phyloP scores from a whole-genome alignment of 2,888 invertebrate species.

The Drosophila barbarae region DNA sequence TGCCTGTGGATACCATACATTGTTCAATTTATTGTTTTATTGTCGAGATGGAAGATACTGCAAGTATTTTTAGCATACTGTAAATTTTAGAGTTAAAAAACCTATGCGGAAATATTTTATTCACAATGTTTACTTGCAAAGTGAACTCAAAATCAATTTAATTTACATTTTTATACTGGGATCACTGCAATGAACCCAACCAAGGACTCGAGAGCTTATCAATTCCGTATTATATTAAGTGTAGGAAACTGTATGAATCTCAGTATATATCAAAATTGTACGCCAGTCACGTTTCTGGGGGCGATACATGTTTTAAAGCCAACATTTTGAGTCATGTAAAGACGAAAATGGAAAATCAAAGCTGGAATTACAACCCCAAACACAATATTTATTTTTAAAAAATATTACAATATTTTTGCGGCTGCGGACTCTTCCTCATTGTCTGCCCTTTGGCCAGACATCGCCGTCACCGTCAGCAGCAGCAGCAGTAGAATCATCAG shows the following conservation, averaged over 20 bases:
- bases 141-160: not conserved
- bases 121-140: not conserved
- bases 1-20: conserved; percentile 4
- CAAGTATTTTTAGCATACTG: not conserved
- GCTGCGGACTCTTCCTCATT: conserved; percentile 41
- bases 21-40: conserved; percentile 10
- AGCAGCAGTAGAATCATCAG: conserved; percentile 23
- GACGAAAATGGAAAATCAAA: conserved; percentile 10
- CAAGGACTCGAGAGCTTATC: conserved; percentile 19
- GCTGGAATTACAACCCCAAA: not conserved
- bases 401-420: conserved; percentile 50
- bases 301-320: conserved; percentile 42
- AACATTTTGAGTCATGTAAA: conserved; percentile 28
- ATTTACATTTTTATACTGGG: conserved; percentile 3
- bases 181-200: conserved; percentile 19
- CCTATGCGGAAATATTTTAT: not conserved
- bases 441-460: conserved; percentile 44
- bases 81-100: not conserved
- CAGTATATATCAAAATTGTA: conserved; percentile 39
- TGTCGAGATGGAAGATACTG: not conserved
- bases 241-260: conserved; percentile 8
- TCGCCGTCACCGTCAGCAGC: conserved; percentile 17
- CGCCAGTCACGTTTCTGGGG: conserved; percentile 59
- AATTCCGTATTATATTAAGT: conserved; percentile 3
- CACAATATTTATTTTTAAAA: conserved; percentile 4